Conservation (phyloP, 1,140 invertebrate genomes). For the Drosophila littoralis region DNA sequence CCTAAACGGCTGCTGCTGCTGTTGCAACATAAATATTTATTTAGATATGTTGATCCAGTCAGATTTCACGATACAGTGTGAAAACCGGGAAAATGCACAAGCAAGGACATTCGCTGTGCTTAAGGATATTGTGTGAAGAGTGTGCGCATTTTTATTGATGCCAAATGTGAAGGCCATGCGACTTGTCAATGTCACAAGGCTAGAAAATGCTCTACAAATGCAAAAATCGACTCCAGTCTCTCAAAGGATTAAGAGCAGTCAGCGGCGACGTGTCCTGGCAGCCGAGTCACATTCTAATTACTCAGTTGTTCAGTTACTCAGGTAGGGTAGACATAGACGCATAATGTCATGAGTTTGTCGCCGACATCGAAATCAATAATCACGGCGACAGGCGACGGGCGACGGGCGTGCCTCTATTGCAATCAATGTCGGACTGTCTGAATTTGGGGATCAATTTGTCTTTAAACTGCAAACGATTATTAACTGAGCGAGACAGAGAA, state of each 20-base stretch:
- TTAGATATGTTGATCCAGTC: constrained; percentile 69
- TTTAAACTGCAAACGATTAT: background rate
- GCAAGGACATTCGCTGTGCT: constrained; percentile 50
- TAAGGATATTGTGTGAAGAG: constrained; percentile 5
- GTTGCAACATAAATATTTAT: constrained; percentile 75
- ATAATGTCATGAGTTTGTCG: constrained; percentile 8
- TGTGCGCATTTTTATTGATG: constrained; percentile 48
- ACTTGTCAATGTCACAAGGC: constrained; percentile 11
- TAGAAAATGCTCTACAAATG: constrained; percentile 1
- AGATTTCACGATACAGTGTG: constrained; percentile 72
- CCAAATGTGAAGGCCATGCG: constrained; percentile 35
- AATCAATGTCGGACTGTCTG: constrained; percentile 12
- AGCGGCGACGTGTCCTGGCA: constrained; percentile 2
- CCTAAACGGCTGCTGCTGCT: constrained; percentile 54
- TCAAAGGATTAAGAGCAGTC: constrained; percentile 25
- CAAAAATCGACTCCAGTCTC: background rate
- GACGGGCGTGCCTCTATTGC: background rate
- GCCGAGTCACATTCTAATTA: constrained; percentile 13
- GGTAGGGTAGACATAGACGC: background rate
- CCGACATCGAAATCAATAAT: constrained; percentile 6
- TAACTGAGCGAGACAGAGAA: background rate
- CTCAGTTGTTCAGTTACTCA: background rate
- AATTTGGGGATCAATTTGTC: constrained; percentile 3
- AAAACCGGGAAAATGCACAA: constrained; percentile 57
- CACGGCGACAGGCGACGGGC: background rate